phyloP scores from a whole-genome alignment of 2,113 vertebrate species.

The Neodontobutis hainanensis region DNA sequence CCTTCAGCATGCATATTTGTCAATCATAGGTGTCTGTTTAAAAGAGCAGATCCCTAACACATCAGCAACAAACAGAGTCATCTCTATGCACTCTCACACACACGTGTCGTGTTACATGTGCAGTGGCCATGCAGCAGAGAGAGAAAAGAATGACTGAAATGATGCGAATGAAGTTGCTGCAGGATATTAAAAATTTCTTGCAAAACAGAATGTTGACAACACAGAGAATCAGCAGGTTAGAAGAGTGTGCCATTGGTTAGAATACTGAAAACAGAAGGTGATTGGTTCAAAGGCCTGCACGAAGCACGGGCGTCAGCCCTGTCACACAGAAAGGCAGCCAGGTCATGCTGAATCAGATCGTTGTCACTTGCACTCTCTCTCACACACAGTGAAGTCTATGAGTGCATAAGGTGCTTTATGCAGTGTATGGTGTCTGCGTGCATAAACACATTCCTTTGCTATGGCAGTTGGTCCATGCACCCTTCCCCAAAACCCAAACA shows the following conservation, averaged over 20 bases:
- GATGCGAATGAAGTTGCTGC: slow-evolving; percentile 53
- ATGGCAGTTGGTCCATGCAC: slow-evolving; percentile 71
- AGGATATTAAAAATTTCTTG: slow-evolving; percentile 49
- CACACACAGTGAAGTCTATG: slow-evolving; percentile 48
- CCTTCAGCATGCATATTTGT: slow-evolving; percentile 57
- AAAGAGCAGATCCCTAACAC: slow-evolving; percentile 35
- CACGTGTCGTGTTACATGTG: slow-evolving; percentile 10
- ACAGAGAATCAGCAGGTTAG: slow-evolving; percentile 53
- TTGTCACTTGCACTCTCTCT: slow-evolving; percentile 36
- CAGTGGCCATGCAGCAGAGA: slow-evolving; percentile 57
- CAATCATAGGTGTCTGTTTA: slow-evolving; percentile 46
- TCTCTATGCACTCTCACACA: not conserved
- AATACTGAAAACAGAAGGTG: slow-evolving; percentile 54
- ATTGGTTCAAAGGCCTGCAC: slow-evolving; percentile 46
- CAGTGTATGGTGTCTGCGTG: slow-evolving; percentile 65
- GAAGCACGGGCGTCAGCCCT: slow-evolving; percentile 42
- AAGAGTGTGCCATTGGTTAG: slow-evolving; percentile 55
- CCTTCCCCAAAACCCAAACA: slow-evolving; percentile 60
- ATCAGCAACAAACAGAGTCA: slow-evolving; percentile 14
- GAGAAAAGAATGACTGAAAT: slow-evolving; percentile 36
- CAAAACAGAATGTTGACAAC: slow-evolving; percentile 60
- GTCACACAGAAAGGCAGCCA: slow-evolving; percentile 57
- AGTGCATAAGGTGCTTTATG: slow-evolving; percentile 50
- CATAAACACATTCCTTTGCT: slow-evolving; percentile 73
- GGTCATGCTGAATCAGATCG: slow-evolving; percentile 67